Conservation (phyloP, 2,888 invertebrate genomes). For the Rhagonycha lutea region DNA sequence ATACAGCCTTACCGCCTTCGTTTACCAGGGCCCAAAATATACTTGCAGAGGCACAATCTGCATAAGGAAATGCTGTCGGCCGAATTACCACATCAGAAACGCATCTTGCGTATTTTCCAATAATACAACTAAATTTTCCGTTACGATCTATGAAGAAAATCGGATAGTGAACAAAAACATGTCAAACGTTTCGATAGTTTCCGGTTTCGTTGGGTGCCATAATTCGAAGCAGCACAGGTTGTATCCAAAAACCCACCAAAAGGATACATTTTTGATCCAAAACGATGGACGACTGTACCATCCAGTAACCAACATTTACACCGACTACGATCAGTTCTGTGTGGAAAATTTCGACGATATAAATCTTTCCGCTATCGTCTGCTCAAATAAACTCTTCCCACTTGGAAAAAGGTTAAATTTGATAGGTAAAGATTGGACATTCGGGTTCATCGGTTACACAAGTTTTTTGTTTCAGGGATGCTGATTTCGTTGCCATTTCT, state of each 20-base stretch:
- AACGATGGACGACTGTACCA: conserved; percentile 1
- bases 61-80: conserved; percentile 11
- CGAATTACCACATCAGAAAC: conserved; percentile 5
- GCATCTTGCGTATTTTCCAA: background rate
- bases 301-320: background rate
- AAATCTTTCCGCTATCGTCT: too few species aligned
- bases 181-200: background rate
- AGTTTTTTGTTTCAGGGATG: conserved; percentile 60
- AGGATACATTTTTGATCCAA: conserved; percentile 1
- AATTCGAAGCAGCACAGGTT: background rate
- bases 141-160: conserved; percentile 7
- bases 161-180: background rate
- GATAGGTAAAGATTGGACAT: background rate
- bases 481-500: conserved; percentile 74
- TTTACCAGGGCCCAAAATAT: background rate
- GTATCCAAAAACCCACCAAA: background rate
- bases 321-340: background rate
- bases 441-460: background rate
- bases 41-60: background rate
- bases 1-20: background rate
- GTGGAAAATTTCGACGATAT: conserved; percentile 2
- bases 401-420: background rate
- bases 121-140: background rate
- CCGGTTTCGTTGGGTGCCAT: background rate
- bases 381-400: background rate